A percentile compares a stretch with the other conserved stretches of the same genome.
Conservation (phyloP, 2,888 invertebrate genomes). For the Calameuta filiformis region DNA sequence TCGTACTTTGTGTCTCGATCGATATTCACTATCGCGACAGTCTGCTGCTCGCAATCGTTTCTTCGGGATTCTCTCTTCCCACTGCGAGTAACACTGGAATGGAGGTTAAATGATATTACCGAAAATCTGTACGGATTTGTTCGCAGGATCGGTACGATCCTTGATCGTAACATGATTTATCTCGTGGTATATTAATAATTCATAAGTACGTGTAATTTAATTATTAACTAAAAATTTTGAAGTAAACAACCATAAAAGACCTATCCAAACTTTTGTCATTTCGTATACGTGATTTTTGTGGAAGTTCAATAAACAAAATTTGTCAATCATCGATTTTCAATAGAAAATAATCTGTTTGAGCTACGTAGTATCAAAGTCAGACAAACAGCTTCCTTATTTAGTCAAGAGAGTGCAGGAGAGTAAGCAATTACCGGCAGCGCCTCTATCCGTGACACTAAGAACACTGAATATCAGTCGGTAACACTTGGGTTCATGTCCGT, state of each 20-base stretch:
- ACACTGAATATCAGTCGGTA: background rate
- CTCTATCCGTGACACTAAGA: background rate
- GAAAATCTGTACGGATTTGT: background rate
- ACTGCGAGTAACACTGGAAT: slow-evolving; percentile 23
- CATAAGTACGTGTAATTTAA: background rate
- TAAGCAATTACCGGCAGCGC: background rate
- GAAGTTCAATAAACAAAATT: background rate
- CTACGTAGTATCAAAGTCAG: background rate
- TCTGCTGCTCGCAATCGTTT: slow-evolving; percentile 28
- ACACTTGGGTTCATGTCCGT: background rate
- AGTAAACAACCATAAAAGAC: background rate
- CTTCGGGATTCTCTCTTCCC: slow-evolving; percentile 12
- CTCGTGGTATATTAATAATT: background rate
- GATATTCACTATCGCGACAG: slow-evolving; percentile 39
- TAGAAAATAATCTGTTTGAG: background rate
- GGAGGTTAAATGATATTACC: slow-evolving; percentile 22
- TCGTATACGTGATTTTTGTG: background rate
- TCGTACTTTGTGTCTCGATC: slow-evolving; percentile 15
- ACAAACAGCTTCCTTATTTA: background rate
- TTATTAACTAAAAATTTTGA: background rate
- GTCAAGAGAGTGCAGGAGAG: background rate
- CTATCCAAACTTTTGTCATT: background rate
- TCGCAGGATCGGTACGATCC: background rate
- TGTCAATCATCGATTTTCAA: background rate
- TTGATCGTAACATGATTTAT: background rate